Conservation (phyloP, 2,888 invertebrate species). For the Brachylomia viminalis region DNA sequence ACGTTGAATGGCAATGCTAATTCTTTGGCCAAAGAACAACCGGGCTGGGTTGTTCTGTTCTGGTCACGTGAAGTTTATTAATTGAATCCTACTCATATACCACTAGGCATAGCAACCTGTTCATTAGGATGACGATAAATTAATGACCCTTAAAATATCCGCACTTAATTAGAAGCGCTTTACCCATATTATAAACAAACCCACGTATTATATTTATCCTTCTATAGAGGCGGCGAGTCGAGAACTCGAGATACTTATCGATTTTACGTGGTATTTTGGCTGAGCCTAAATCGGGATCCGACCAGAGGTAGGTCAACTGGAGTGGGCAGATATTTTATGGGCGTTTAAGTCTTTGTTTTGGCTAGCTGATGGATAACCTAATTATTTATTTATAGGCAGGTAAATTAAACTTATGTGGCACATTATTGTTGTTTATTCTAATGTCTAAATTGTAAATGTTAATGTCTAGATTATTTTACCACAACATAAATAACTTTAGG, state of each 20-base stretch:
- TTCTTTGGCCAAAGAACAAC: no score
- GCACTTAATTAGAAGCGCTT: constrained; percentile 29
- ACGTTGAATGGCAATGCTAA: no score
- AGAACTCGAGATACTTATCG: constrained; percentile 73
- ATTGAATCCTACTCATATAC: neutral
- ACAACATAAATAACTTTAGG: neutral
- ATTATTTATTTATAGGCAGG: constrained; percentile 3
- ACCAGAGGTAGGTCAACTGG: constrained; percentile 69
- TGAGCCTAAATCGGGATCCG: constrained; percentile 74
- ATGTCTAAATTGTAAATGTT: no score
- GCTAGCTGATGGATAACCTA: neutral
- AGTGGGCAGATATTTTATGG: constrained; percentile 20
- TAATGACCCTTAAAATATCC: constrained; percentile 19
- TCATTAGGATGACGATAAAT: constrained; percentile 23
- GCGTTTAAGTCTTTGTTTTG: constrained; percentile 32
- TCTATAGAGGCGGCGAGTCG: constrained; percentile 44
- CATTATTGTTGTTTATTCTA: neutral
- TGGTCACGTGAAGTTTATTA: no score
- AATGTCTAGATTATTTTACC: neutral
- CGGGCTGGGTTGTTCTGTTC: no score
- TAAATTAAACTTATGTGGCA: neutral
- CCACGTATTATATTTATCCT: neutral
- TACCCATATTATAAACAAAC: neutral
- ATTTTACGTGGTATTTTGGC: constrained; percentile 82
- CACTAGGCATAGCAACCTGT: neutral